These are phyloP conservation scores for Macroteleia sp. DNA, from an alignment of 2,888 invertebrate species.

Conservation along the genomic window DNA sequence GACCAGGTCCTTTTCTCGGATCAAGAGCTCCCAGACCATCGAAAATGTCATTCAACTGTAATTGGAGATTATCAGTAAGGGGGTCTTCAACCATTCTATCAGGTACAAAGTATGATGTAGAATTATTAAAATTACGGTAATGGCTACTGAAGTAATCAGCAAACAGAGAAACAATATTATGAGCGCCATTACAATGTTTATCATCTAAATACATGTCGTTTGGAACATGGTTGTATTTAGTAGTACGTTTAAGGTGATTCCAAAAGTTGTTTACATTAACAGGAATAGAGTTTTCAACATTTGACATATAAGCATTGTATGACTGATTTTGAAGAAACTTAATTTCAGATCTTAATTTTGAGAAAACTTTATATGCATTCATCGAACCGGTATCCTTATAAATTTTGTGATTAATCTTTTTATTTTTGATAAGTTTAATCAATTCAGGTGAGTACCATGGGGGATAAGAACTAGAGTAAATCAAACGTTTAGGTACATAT, in stretches of 20 bases:
- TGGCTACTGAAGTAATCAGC: background rate
- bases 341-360: background rate
- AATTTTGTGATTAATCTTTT: too few species aligned
- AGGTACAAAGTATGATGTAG: background rate
- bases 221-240: background rate
- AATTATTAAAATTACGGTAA: background rate
- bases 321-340: background rate
- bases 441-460: too few species aligned
- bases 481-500: background rate
- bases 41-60: background rate
- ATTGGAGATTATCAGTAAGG: background rate
- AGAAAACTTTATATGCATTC: background rate
- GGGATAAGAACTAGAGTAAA: too few species aligned
- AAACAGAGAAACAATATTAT: background rate
- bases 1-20: background rate
- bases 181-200: background rate
- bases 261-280: background rate
- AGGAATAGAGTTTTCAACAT: background rate
- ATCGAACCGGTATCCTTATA: too few species aligned
- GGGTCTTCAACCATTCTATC: background rate
- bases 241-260: background rate
- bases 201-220: background rate
- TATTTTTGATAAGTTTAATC: too few species aligned
- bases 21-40: background rate
- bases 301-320: background rate